These are phyloP conservation scores for Xenopus petersii DNA, from an alignment of 2,797 vertebrate species.

Conservation along the genomic window DNA sequence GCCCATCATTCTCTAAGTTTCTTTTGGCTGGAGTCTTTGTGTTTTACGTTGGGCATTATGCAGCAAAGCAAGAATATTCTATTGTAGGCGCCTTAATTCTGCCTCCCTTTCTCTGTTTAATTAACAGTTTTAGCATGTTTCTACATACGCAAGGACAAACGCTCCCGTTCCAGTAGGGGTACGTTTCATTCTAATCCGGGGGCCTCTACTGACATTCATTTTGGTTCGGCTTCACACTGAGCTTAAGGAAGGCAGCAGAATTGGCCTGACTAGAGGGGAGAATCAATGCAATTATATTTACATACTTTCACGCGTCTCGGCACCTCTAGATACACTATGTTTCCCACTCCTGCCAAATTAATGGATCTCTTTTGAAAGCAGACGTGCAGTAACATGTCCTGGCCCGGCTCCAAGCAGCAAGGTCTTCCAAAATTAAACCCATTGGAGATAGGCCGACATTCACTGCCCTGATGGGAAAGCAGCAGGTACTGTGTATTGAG, in stretches of 20 bases:
- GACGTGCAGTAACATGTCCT: neutral
- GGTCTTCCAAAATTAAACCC: constrained; percentile 10
- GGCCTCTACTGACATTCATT: constrained; percentile 23
- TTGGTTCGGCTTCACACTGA: constrained; percentile 12
- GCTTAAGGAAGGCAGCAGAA: constrained; percentile 16
- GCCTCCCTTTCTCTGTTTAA: constrained; percentile 17
- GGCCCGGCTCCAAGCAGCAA: constrained; percentile 6
- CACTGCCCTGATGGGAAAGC: neutral
- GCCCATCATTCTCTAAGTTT: neutral
- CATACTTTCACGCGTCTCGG: neutral
- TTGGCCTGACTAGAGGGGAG: constrained; percentile 27
- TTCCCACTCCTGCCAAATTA: constrained; percentile 6
- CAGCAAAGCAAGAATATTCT: neutral
- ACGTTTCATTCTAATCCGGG: constrained; percentile 6
- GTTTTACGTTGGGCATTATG: neutral
- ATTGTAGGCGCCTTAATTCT: neutral
- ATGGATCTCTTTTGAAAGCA: constrained; percentile 12
- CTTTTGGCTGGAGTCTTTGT: neutral
- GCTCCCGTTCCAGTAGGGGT: constrained; percentile 19
- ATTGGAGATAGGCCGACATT: constrained; percentile 7
- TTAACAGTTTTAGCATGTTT: neutral
- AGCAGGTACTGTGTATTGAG: neutral
- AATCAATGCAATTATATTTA: constrained; percentile 32
- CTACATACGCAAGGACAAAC: too few relatives aligned
- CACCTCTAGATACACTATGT: constrained; percentile 4